Base-by-base conservation (phyloP, 2,797 vertebrate species). In the Aphelocoma californica region DNA sequence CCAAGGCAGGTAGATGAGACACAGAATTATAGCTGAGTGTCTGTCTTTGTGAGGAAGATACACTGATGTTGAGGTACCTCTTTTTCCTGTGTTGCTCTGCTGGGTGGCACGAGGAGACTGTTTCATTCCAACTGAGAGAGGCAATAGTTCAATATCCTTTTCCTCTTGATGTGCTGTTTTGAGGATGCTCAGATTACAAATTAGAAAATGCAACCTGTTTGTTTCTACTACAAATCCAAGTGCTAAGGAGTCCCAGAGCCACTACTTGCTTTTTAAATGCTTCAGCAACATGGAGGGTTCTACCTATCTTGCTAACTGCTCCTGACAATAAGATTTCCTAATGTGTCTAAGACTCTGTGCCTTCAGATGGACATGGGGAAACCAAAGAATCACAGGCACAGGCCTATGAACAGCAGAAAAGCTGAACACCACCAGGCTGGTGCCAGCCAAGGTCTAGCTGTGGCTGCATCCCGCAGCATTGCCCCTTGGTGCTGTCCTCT, bases 1-100 rank as follows among this genome's bases (percentile, higher is more conserved):
- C 4, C 2, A 0, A 18, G 38, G 42, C 10, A 70, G 47, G 31
- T 38, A 72, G 70, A 28, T 1, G 7, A 44, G 32, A 1, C 4
- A 7, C 0, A 54, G 10, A 11, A 36, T 21, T 28, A 12, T 0
- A 71, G 44, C 23, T 65, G 50, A 29, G 23, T 13, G 12, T 25
- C 29, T 20, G 26, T 23, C 42, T 42, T 54, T 2, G 0, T 4
- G 2, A 80, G 28, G 24, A 51, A 38, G 54, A 12, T 3, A n/a
- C 9, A 18, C 5, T 6, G 44, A 62, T 36, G 10, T 2, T 48
- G 34, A 85, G 56, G 44, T 29, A 17, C 14, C 28, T 40, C 64
- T 50, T 82, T 31, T 57, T 56, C 64, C 56, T 57, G 14, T 6
- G 28, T n/a, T 58, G 40, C 14, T 81, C 24, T 69, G 0, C 26